A percentile compares a stretch with the other conserved stretches of the same genome.
Evolutionary conservation across 2,797 vertebrate genomes (phyloP).

Genomic region (Psittacula echo): DNA sequence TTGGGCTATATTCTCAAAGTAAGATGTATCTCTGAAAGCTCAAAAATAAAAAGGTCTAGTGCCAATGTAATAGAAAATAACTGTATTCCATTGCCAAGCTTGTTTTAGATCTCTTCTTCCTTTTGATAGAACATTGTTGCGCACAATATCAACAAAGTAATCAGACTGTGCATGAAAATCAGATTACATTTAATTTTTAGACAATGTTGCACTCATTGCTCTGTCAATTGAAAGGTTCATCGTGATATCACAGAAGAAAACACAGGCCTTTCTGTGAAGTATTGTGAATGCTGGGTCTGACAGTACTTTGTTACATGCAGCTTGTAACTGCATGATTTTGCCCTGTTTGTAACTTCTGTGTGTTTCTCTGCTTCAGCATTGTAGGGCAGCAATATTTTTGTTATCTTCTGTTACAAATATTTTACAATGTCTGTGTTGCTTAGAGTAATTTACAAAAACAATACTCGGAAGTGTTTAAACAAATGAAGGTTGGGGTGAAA

Average conservation of each 20-base stretch:
- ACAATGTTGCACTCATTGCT: constrained; percentile 11
- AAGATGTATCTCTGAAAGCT: background rate
- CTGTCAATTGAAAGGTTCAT: constrained; percentile 2
- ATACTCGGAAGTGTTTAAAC: background rate
- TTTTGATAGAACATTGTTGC: constrained; percentile 47
- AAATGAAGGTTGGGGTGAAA: background rate
- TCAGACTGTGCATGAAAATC: constrained; percentile 58
- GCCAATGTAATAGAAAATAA: constrained; percentile 26
- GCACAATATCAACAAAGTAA: constrained; percentile 35
- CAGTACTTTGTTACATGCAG: background rate
- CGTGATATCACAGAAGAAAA: background rate
- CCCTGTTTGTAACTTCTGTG: background rate
- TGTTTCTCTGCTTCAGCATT: background rate
- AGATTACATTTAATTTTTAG: constrained; percentile 39
- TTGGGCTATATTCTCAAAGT: background rate
- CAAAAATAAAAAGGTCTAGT: background rate
- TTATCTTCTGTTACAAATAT: background rate
- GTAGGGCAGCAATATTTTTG: background rate
- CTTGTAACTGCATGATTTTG: background rate
- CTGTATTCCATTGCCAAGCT: constrained; percentile 21
- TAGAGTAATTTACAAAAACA: constrained; percentile 10
- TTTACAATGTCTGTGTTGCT: background rate
- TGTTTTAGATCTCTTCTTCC: constrained; percentile 50
- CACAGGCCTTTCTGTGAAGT: constrained; percentile 16
- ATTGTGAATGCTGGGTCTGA: background rate